A percentile compares a stretch with the other conserved stretches of the same genome.
Conservation (phyloP, 2,888 invertebrate species). For the Linyphia triangularis region DNA sequence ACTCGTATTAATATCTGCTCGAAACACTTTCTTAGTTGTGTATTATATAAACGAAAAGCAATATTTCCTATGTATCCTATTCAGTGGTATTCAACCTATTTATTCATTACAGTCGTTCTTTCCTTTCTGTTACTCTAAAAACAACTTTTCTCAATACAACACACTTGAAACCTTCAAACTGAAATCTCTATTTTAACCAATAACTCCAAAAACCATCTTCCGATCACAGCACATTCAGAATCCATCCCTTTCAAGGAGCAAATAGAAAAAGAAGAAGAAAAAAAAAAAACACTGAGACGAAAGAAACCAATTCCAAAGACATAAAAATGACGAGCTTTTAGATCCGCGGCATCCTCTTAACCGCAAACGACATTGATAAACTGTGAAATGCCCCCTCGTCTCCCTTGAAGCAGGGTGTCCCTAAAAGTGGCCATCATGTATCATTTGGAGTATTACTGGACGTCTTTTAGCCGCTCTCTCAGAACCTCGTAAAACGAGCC, state of each 20-base stretch:
- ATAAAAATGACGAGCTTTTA: conserved; percentile 64
- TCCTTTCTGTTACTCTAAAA: background rate
- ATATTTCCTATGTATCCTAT: too few species aligned
- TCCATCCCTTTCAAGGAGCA: background rate
- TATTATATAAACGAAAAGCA: too few species aligned
- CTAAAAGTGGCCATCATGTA: conserved; percentile 67
- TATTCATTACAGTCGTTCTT: background rate
- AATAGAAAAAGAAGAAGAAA: background rate
- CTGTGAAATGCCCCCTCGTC: conserved; percentile 63
- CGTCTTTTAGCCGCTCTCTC: conserved; percentile 54
- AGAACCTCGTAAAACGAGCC: conserved; percentile 60
- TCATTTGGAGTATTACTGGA: conserved; percentile 61
- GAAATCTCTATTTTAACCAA: background rate
- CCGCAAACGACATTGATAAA: conserved; percentile 73
- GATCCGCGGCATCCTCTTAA: conserved; percentile 65
- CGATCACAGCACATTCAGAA: background rate
- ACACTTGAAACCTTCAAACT: background rate
- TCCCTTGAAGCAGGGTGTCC: background rate
- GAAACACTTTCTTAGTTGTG: too few species aligned
- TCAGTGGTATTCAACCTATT: background rate
- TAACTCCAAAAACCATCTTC: background rate
- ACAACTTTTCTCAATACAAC: background rate
- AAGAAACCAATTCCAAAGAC: conserved; percentile 62
- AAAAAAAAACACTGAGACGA: background rate
- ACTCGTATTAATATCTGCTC: too few species aligned